These are phyloP conservation scores for Bryconaethiops microstoma DNA, from an alignment of 2,797 vertebrate species.

Conservation along the genomic window DNA sequence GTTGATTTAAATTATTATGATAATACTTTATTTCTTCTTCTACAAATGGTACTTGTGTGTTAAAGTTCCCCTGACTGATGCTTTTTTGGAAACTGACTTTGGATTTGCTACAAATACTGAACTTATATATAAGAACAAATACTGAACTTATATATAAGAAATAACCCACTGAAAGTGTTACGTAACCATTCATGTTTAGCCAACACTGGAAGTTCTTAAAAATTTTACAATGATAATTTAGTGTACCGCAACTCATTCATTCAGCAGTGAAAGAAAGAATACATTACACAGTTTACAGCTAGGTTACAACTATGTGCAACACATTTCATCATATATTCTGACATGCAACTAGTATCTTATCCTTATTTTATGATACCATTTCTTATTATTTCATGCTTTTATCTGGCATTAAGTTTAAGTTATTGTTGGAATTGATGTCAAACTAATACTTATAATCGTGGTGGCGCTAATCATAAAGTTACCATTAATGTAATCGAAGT, in stretches of 20 bases:
- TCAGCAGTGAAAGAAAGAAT: not conserved
- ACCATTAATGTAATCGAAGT: no score
- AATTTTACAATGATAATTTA: slow-evolving; percentile 2
- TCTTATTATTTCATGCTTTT: no score
- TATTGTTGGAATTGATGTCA: no score
- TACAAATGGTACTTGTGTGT: not conserved
- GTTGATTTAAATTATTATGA: not conserved
- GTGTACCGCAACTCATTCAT: not conserved
- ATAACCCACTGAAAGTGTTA: not conserved
- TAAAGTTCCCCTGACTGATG: not conserved
- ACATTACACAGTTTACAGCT: not conserved
- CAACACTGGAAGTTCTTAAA: not conserved
- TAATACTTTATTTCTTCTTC: not conserved
- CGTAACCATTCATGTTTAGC: not conserved
- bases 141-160: not conserved
- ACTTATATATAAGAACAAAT: not conserved
- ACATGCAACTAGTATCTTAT: not conserved
- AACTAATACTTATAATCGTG: no score
- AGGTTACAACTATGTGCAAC: not conserved
- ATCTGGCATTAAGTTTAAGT: no score
- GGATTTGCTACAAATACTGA: not conserved
- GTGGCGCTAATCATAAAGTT: no score
- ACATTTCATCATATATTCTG: not conserved
- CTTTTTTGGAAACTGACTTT: not conserved
- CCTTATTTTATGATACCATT: no score